phyloP scores from a whole-genome alignment of 2,797 vertebrate genomes.

The Coreius guichenoti region DNA sequence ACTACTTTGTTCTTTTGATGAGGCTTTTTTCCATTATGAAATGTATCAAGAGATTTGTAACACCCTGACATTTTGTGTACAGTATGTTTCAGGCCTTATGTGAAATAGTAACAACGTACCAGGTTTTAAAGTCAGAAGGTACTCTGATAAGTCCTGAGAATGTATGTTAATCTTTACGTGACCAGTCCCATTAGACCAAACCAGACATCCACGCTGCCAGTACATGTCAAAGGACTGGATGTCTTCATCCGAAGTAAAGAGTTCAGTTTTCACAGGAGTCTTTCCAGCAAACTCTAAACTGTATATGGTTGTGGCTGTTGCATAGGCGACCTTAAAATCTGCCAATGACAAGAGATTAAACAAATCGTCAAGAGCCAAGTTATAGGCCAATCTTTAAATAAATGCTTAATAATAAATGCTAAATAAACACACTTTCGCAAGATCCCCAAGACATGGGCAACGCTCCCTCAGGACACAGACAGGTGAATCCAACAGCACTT shows the following conservation, averaged over 20 bases:
- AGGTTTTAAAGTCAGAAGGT: conserved; percentile 75
- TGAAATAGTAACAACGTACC: conserved; percentile 69
- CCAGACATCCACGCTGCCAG: conserved; percentile 83
- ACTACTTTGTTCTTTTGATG: background rate
- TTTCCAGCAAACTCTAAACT: conserved; percentile 77
- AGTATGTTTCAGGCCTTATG: background rate
- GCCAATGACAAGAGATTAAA: background rate
- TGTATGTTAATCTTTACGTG: conserved; percentile 75
- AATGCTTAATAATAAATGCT: background rate
- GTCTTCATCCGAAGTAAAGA: conserved; percentile 74
- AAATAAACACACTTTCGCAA: conserved; percentile 79
- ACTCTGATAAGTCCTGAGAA: conserved; percentile 68
- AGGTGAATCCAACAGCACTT: conserved; percentile 80
- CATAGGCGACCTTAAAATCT: conserved; percentile 83
- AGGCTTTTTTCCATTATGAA: background rate
- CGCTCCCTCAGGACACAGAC: conserved; percentile 81
- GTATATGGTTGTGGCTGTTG: conserved; percentile 69
- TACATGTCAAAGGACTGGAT: conserved; percentile 85
- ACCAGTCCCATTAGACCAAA: conserved; percentile 83
- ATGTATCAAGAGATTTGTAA: background rate
- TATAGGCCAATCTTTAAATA: background rate
- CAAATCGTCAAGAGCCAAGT: background rate
- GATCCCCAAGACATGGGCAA: conserved; percentile 79
- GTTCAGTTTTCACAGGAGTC: conserved; percentile 56
- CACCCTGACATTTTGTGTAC: background rate